Base-by-base conservation (phyloP, 2,888 invertebrate species). In the Drosophila neutralis region DNA sequence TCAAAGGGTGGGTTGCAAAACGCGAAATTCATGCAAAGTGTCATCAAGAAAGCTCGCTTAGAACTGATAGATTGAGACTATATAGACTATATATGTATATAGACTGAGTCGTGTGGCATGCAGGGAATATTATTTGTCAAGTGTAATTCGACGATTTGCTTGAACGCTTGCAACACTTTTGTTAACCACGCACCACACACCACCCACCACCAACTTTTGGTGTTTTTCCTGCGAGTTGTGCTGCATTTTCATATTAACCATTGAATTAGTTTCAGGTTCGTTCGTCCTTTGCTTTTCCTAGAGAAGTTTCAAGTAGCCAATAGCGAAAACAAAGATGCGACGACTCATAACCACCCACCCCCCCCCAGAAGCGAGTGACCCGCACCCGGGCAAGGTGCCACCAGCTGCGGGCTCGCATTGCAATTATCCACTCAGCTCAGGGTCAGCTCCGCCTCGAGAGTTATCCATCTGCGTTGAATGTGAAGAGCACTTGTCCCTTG, bases 271-370 rank as follows among this genome's bases (percentile, higher is more conserved):
- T 79, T 58, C 85, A 82, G 87, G 76, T 82, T 69, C 57, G 66
- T 61, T n/a, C 49, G 36, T 36, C 53, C 51, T 27, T 42, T 35
- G 33, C 33, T 48, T 63, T 48, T 62, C 57, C 48, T 61, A 48
- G 10, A 29, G 76, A 78, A 85, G 85, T 87, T 87, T 87, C 66
- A 76, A 79, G 82, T 85, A 76, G 70, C 85, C 69, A 82, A 85
- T 76, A 81, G 84, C 64, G 68, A 13, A 5, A 51, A 52, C 62
- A 66, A 74, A 59, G 65, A 65, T 57, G 73, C 45, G 29, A 13
- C 15, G n/a, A 31, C 29, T 64, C 15, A 18, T 33, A 38, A 70
- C 31, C 49, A 21, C 2, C 45, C 2, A 18, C 13, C 49, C 3
- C 13, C 31, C 3, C 1, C 21, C 42, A 51, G 51, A 24, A 15